Percentiles rank a stretch among this genome's conserved stretches.
These are phyloP conservation scores for Melanocharis versteri DNA, from an alignment of 2,113 vertebrate species.

Conservation along the genomic window DNA sequence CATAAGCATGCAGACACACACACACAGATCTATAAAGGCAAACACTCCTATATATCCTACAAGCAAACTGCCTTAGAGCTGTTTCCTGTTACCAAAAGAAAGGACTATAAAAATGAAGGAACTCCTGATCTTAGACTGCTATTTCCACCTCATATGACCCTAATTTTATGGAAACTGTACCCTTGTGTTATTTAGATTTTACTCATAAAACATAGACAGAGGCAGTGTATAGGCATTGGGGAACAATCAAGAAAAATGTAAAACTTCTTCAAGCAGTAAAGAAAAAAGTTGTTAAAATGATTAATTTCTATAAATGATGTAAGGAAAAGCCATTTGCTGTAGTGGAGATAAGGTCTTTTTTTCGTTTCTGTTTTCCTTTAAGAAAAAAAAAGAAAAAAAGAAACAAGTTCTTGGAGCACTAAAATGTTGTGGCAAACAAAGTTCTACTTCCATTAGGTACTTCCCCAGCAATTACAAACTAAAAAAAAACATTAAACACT, in stretches of 20 bases:
- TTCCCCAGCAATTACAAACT: neutral
- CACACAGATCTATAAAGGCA: neutral
- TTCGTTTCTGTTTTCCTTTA: neutral
- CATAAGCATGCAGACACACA: neutral
- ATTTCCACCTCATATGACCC: constrained; percentile 36
- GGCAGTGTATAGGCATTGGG: neutral
- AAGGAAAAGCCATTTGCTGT: constrained; percentile 42
- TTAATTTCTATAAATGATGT: constrained; percentile 5
- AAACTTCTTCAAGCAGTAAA: neutral
- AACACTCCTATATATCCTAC: neutral
- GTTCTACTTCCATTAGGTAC: neutral
- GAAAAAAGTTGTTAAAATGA: constrained; percentile 31
- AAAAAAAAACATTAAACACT: neutral
- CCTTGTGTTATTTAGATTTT: constrained; percentile 29
- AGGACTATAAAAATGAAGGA: constrained; percentile 40
- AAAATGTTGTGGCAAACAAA: neutral
- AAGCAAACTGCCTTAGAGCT: neutral
- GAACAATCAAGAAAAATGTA: constrained; percentile 48
- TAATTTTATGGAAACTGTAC: constrained; percentile 18
- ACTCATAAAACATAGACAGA: constrained; percentile 26
- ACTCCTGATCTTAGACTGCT: constrained; percentile 51
- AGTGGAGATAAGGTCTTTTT: neutral
- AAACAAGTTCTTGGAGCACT: neutral
- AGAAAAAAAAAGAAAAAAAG: neutral
- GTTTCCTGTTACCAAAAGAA: constrained; percentile 37